phyloP scores from a whole-genome alignment of 1,140 invertebrate genomes.

The Ceratosolen solmsi region DNA sequence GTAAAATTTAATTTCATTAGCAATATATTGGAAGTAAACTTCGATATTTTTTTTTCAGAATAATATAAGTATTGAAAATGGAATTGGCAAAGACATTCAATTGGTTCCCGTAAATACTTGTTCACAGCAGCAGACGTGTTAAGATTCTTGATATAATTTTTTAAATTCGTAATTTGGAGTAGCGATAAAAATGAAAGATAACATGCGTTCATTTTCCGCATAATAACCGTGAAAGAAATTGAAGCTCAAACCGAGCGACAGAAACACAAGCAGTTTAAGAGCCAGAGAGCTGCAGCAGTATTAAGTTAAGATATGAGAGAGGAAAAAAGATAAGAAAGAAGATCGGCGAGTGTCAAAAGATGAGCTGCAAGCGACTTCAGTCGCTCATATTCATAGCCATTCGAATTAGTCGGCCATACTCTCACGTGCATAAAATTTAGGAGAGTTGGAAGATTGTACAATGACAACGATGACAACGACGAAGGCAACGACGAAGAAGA shows the following conservation, averaged over 20 bases:
- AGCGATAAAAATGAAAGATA: not conserved
- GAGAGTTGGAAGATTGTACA: constrained; percentile 1
- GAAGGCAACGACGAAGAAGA: not conserved
- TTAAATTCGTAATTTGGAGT: not conserved
- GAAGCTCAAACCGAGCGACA: not conserved
- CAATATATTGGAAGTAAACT: too few relatives aligned
- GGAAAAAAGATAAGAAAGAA: not conserved
- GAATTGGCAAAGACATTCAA: too few relatives aligned
- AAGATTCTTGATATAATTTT: too few relatives aligned
- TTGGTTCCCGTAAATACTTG: too few relatives aligned
- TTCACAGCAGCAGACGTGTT: too few relatives aligned
- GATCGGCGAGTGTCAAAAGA: not conserved
- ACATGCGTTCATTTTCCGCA: not conserved
- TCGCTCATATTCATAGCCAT: not conserved
- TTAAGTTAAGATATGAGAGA: not conserved
- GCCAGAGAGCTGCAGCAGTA: not conserved
- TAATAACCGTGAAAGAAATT: not conserved
- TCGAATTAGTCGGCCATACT: not conserved
- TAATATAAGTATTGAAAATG: too few relatives aligned
- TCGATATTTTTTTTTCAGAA: too few relatives aligned
- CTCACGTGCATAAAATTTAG: constrained; percentile 18
- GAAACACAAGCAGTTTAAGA: not conserved
- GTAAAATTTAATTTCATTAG: too few relatives aligned
- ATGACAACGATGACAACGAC: not conserved
- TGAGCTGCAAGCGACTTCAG: not conserved